These are phyloP conservation scores for Drosophila formosana DNA, from an alignment of 2,888 invertebrate genomes.

Conservation along the genomic window DNA sequence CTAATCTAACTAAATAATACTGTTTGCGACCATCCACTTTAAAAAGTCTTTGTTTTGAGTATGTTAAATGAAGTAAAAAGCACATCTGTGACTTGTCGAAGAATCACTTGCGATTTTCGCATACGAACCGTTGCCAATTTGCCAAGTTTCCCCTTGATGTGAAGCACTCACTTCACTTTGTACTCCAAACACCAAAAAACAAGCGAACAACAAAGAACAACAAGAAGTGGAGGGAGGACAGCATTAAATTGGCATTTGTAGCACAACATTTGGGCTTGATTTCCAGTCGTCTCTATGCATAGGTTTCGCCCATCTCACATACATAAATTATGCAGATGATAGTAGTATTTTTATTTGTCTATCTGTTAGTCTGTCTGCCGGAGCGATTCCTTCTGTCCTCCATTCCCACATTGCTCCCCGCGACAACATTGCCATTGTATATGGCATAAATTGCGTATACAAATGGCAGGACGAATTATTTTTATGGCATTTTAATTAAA, in stretches of 20 bases:
- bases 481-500: conserved; percentile 46
- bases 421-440: conserved; percentile 1
- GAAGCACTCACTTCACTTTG: conserved; percentile 6
- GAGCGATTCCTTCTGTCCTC: too few relatives aligned
- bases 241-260: conserved; percentile 25
- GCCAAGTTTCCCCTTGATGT: not conserved
- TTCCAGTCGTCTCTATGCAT: conserved; percentile 20
- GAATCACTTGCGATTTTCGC: not conserved
- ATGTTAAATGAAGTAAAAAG: not conserved
- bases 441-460: conserved; percentile 27
- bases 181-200: not conserved
- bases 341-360: conserved; percentile 18
- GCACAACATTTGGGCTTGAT: conserved; percentile 7
- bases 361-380: conserved; percentile 1
- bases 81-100: not conserved
- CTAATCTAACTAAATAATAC: not conserved
- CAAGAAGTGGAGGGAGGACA: too few relatives aligned
- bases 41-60: not conserved
- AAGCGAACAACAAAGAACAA: not conserved
- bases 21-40: not conserved
- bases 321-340: conserved; percentile 49
- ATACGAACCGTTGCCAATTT: not conserved
- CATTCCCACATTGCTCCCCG: too few relatives aligned
- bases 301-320: conserved; percentile 4
- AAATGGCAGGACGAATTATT: conserved; percentile 33